phyloP scores from a whole-genome alignment of 2,888 invertebrate genomes.

The Rugalucina vietnamica region DNA sequence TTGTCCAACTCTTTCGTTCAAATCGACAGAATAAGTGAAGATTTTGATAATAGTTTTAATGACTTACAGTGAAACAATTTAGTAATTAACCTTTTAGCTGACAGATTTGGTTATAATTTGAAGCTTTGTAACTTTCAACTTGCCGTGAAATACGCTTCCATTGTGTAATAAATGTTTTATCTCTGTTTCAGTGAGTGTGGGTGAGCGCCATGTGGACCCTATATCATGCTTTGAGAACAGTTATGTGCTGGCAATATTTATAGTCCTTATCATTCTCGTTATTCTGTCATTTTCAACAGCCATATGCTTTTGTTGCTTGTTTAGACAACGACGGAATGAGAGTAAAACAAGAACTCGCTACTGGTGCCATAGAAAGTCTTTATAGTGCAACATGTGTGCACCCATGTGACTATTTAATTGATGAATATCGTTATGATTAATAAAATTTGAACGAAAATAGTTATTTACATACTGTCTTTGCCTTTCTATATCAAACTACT shows the following conservation, averaged over 20 bases:
- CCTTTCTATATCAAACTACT: no score
- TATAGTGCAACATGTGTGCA: no score
- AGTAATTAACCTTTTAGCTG: neutral
- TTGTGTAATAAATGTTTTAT: neutral
- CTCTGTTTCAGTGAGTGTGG: neutral
- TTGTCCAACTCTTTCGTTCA: no score
- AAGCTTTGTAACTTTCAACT: neutral
- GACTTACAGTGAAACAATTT: neutral
- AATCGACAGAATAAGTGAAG: neutral
- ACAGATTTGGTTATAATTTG: neutral
- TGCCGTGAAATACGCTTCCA: no score
- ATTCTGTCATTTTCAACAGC: constrained; percentile 29
- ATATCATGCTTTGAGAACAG: constrained; percentile 30
- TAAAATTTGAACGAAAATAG: no score
- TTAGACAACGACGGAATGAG: constrained; percentile 11
- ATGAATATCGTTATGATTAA: no score
- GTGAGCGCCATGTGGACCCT: neutral
- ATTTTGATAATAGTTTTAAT: neutral
- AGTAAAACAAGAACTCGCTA: neutral
- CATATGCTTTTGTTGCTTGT: constrained; percentile 35
- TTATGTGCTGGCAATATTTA: constrained; percentile 20
- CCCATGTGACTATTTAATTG: no score
- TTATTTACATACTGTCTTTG: no score
- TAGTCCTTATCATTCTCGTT: neutral
- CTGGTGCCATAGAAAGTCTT: neutral